Evolutionary conservation across 2,797 vertebrate species (phyloP), one percentile per base, ranked within the genome.

Genomic region (Morelia viridis): DNA sequence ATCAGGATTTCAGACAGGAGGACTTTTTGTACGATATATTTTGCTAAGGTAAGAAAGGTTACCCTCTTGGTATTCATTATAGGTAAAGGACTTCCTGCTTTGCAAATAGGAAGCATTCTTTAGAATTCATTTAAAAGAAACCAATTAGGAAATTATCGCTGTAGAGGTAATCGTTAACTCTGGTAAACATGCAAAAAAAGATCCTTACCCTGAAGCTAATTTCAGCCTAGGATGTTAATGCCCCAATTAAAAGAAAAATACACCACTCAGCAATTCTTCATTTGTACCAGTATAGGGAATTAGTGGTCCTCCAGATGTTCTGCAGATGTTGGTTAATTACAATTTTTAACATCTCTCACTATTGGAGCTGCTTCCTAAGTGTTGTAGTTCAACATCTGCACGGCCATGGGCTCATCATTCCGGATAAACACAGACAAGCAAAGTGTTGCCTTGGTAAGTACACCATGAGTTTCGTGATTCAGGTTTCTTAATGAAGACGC

Each of bases 61-160:
- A 95, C 96, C 96, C 96, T 96, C 97, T 96, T 91, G 97, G 96
- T 97, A 94, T 95, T 97, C 97, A 96, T 97, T 97, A 95, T 94
- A 95, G 93, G 96, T 96, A 97, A 94, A 93, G 95, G 96, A 94
- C 96, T 96, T 95, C 96, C 96, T 97, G 96, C 96, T 97, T 97
- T 97, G 97, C 96, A 97, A 96, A 97, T 96, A 97, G 97, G 97
- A 96, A 97, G 97, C 97, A 97, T 95, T 96, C 96, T 76, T 41
- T 76, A 22, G 71, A 76, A 76, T 96, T 96, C 11, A 95, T 97
- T 96, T 64, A 35, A n/a, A 85, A 97, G 97, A 91, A 64, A 28
- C 22, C 91, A 94, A 86, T 94, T 93, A 94, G 93, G 95, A 95
- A 87, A 76, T 91, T 19, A 93, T 95, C 91, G 95, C 91, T 95